These are phyloP conservation scores for Bombus balteatus DNA, from an alignment of 1,140 invertebrate genomes.

Conservation along the genomic window DNA sequence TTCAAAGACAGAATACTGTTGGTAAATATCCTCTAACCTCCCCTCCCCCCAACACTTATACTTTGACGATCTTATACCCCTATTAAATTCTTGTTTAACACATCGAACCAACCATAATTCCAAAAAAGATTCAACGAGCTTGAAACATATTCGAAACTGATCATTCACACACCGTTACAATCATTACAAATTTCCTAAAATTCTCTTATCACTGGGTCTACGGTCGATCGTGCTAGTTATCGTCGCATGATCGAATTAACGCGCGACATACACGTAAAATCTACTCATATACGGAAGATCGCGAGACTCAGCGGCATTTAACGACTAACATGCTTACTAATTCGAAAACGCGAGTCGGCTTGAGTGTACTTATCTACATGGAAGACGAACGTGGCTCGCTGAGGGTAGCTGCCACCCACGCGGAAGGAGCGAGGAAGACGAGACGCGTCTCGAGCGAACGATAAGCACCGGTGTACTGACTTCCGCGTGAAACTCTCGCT, in stretches of 20 bases:
- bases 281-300: background rate
- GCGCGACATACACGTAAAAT: background rate
- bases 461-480: constrained; percentile 60
- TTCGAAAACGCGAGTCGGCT: constrained; percentile 23
- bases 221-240: background rate
- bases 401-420: constrained; percentile 7
- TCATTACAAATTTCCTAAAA: background rate
- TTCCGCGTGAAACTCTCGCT: constrained; percentile 63
- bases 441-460: constrained; percentile 57
- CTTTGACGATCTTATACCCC: background rate
- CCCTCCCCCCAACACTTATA: background rate
- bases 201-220: background rate
- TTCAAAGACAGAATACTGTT: constrained; percentile 75
- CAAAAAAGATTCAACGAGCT: background rate
- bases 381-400: constrained; percentile 65
- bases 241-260: background rate
- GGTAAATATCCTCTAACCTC: constrained; percentile 58
- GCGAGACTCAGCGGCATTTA: background rate
- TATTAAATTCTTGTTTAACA: background rate
- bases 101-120: background rate
- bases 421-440: constrained; percentile 30
- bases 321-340: constrained; percentile 35
- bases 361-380: constrained; percentile 65
- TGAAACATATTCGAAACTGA: background rate
- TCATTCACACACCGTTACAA: background rate